These are phyloP conservation scores for Muscicapa adusta DNA, from an alignment of 2,113 vertebrate genomes.

Conservation along the genomic window DNA sequence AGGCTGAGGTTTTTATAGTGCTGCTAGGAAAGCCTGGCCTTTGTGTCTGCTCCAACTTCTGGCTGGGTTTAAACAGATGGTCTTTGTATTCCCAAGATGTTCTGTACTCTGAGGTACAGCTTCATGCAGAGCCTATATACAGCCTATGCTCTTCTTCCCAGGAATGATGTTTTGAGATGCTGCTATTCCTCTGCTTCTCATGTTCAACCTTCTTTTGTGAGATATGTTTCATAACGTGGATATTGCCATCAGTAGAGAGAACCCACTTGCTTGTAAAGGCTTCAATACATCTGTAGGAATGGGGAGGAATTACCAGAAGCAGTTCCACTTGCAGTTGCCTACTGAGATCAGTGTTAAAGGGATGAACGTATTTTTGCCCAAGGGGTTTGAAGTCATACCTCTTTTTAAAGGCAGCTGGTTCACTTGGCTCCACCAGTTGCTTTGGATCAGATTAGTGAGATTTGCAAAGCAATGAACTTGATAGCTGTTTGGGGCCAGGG, in stretches of 20 bases:
- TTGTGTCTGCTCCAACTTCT: not conserved
- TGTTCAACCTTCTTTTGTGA: not conserved
- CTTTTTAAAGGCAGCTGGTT: not conserved
- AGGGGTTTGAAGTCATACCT: not conserved
- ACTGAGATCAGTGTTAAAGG: not conserved
- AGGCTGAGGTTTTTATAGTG: not conserved
- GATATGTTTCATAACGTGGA: not conserved
- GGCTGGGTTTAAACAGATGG: not conserved
- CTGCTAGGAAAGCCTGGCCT: not conserved
- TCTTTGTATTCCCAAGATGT: not conserved
- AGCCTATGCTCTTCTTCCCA: not conserved
- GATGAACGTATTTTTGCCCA: not conserved
- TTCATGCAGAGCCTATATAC: not conserved
- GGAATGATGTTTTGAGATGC: not conserved
- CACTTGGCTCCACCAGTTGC: not conserved
- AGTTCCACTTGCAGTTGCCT: not conserved
- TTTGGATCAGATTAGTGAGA: not conserved
- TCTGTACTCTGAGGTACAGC: not conserved
- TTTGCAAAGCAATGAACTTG: not conserved
- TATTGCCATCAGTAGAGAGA: not conserved
- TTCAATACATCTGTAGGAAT: not conserved
- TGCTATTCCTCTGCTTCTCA: not conserved
- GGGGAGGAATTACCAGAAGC: not conserved
- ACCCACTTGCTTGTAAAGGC: not conserved
- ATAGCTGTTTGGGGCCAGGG: not conserved